phyloP scores from a whole-genome alignment of 2,113 vertebrate genomes.

The Scatophagus argus region DNA sequence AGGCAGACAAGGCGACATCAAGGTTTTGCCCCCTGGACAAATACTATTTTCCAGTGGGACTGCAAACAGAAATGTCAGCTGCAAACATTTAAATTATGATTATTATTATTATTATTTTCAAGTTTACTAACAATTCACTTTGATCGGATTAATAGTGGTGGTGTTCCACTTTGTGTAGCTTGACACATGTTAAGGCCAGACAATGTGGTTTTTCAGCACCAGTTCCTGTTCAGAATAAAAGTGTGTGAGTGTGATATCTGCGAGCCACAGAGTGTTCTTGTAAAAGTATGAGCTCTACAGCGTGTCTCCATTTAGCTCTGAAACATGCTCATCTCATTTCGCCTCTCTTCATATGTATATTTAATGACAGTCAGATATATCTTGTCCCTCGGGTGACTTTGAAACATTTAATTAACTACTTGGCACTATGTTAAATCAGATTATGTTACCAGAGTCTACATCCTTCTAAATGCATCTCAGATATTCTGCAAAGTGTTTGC shows the following conservation, averaged over 20 bases:
- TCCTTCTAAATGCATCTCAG: constrained; percentile 54
- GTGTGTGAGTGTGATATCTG: constrained; percentile 31
- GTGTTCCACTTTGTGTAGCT: not conserved
- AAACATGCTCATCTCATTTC: constrained; percentile 33
- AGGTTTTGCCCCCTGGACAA: too few relatives aligned
- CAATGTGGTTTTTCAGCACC: constrained; percentile 14
- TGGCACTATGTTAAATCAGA: constrained; percentile 47
- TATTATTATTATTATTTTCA: not conserved
- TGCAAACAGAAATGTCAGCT: not conserved
- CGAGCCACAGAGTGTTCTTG: constrained; percentile 20
- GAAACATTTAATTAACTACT: constrained; percentile 57
- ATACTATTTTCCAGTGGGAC: not conserved
- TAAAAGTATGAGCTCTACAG: constrained; percentile 24
- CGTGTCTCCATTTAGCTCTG: constrained; percentile 28
- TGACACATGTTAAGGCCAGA: not conserved
- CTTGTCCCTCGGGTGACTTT: constrained; percentile 55
- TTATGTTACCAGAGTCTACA: constrained; percentile 49
- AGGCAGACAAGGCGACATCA: too few relatives aligned
- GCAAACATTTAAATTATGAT: too few relatives aligned
- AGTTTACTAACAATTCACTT: not conserved
- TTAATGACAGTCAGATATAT: constrained; percentile 65
- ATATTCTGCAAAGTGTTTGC: constrained; percentile 36
- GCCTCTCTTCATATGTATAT: constrained; percentile 58
- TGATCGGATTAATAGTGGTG: not conserved
- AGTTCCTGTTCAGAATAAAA: not conserved